A percentile compares a stretch with the other conserved stretches of the same genome.
Conservation (phyloP, 2,888 invertebrate genomes). For the Aplocera efformata region DNA sequence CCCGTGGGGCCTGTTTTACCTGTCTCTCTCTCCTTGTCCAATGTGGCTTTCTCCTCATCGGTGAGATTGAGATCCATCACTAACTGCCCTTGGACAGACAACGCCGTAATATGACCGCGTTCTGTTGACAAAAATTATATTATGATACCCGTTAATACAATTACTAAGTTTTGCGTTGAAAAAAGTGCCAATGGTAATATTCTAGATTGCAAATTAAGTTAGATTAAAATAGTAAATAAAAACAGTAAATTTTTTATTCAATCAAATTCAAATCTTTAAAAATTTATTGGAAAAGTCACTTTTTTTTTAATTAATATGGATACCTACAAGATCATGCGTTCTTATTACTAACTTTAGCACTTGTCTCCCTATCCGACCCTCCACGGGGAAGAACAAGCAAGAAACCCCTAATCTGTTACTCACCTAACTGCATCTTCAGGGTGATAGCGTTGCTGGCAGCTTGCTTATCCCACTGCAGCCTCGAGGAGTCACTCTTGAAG, state of each 20-base stretch:
- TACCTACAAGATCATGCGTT: too few relatives aligned
- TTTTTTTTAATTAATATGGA: too few relatives aligned
- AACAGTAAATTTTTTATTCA: too few relatives aligned
- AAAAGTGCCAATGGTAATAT: too few relatives aligned
- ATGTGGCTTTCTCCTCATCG: conserved; percentile 79
- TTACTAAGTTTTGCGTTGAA: too few relatives aligned
- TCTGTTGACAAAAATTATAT: conserved; percentile 51
- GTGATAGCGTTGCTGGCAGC: conserved; percentile 82
- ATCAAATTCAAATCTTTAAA: too few relatives aligned
- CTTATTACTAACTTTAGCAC: too few relatives aligned
- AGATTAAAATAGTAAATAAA: too few relatives aligned
- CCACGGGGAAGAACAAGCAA: background rate
- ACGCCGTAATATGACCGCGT: conserved; percentile 80
- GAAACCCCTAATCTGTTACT: conserved; percentile 13
- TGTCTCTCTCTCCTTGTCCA: conserved; percentile 73
- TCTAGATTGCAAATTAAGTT: too few relatives aligned
- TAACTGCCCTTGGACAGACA: conserved; percentile 79
- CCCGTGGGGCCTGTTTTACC: too few relatives aligned
- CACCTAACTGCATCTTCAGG: conserved; percentile 80
- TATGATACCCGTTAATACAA: background rate
- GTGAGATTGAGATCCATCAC: conserved; percentile 82
- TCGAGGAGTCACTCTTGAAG: conserved; percentile 81
- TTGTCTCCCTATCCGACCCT: too few relatives aligned
- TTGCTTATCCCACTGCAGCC: conserved; percentile 83
- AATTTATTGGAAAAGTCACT: too few relatives aligned